Percentiles rank a stretch among this genome's conserved stretches.
Conservation (phyloP, 2,113 vertebrate species). For the Athene noctua region DNA sequence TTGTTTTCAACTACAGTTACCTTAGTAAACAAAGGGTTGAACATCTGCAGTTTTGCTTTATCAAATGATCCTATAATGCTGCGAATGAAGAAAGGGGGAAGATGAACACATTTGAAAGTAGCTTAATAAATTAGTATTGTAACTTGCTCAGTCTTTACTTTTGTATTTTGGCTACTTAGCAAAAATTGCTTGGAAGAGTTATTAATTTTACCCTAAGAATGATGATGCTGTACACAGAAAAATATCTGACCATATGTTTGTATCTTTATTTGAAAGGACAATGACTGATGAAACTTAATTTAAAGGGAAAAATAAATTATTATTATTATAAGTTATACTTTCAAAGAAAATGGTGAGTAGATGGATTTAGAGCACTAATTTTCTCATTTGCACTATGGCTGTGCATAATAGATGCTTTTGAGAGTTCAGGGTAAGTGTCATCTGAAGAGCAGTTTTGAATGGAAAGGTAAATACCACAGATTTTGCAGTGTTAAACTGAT, state of each 20-base stretch:
- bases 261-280: constrained; percentile 27
- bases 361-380: background rate
- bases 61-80: background rate
- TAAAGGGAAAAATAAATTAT: constrained; percentile 6
- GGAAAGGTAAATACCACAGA: background rate
- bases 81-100: background rate
- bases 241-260: background rate
- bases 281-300: constrained; percentile 40
- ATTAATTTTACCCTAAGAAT: constrained; percentile 31
- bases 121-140: constrained; percentile 14
- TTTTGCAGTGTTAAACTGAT: background rate
- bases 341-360: background rate
- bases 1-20: background rate
- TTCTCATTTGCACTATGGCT: background rate
- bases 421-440: background rate
- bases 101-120: background rate
- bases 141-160: constrained; percentile 8
- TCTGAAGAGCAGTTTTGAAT: constrained; percentile 33
- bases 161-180: background rate
- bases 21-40: background rate
- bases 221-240: constrained; percentile 9
- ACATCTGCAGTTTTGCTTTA: background rate
- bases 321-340: background rate
- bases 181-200: background rate
- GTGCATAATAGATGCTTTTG: background rate